Evolutionary conservation across 2,113 vertebrate genomes (phyloP).

Genomic region (Thinocorus orbignyianus): DNA sequence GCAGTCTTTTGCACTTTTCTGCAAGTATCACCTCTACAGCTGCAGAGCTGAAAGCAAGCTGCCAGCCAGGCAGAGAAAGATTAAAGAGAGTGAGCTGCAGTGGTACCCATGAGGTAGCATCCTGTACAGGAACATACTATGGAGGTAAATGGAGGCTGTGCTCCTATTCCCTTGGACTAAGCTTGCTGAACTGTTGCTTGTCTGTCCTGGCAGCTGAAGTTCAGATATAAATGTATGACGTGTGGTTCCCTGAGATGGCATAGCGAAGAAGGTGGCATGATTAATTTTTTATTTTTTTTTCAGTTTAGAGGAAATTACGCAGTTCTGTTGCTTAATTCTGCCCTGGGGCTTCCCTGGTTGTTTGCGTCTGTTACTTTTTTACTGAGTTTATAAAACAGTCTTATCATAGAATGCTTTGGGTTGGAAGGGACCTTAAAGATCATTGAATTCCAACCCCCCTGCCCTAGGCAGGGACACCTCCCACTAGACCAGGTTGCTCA

Average conservation of each 20-base stretch:
- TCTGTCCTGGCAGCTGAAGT: not conserved
- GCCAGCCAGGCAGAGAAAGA: not conserved
- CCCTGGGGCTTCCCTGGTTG: not conserved
- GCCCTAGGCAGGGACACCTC: too few species aligned
- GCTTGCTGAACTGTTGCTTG: not conserved
- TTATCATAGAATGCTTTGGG: not conserved
- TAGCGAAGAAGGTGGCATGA: not conserved
- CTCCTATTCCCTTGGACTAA: rapidly evolving
- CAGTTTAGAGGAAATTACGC: not conserved
- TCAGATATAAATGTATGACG: not conserved
- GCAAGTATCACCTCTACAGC: not conserved
- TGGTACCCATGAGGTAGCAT: rapidly evolving
- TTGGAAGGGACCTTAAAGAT: too few species aligned
- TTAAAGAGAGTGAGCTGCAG: not conserved
- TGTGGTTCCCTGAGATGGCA: not conserved
- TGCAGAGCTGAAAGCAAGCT: not conserved
- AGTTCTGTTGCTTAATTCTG: not conserved
- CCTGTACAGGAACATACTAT: not conserved
- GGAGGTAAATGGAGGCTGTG: not conserved
- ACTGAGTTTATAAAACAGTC: not conserved
- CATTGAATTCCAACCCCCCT: too few species aligned
- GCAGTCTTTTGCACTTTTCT: not conserved
- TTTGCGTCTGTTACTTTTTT: not conserved
- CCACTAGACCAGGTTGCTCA: too few species aligned
- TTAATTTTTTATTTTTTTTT: not conserved